Base-by-base conservation (phyloP, 2,797 vertebrate genomes). In the Tapera naevia region DNA sequence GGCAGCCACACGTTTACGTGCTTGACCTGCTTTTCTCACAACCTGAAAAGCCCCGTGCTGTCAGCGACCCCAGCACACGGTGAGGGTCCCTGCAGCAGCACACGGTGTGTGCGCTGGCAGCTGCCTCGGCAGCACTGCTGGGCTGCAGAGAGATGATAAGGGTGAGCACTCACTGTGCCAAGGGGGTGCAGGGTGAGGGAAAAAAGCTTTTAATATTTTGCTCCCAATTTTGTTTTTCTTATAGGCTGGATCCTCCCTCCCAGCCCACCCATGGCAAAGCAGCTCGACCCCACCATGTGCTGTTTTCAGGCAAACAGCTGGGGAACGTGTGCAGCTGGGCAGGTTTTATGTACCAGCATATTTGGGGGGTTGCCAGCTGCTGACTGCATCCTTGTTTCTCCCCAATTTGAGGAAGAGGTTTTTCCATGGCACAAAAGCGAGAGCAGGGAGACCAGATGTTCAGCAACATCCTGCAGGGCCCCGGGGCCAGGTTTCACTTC, bases 1-100 rank as follows among this genome's bases (percentile, higher is more conserved):
- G 60, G 85, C 82, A 69, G 81, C 81, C 80, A 35, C 25, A 6
- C 0, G 0, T 64, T 46, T 2, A 1, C 3, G 7, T n/a, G 73
- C 78, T 62, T 62, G 95, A 92, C 88, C 95, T 91, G 94, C 67
- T 94, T 94, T 91, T 27, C 78, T 82, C 80, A 57, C 22, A 51
- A 14, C 65, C 90, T 43, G 54, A 53, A 7, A 27, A 56, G 66
- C 37, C 58, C 91, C 76, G 30, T 1, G 2, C 25, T 17, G 21
- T 57, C 5, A 28, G 56, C 71, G 65, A 32, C 67, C 65, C 33
- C 80, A 39, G 73, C 45, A 7, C 53, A 4, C 0, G 25, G 33
- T 6, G 62, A 24, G 1, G 2, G n/a, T 27, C 12, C 70, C 27
- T 28, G 10, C 39, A 39, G 72, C 76, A 45, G 37, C 2, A 0